Evolutionary conservation across 1,140 invertebrate species (phyloP).

Genomic region (Drusus annulatus): DNA sequence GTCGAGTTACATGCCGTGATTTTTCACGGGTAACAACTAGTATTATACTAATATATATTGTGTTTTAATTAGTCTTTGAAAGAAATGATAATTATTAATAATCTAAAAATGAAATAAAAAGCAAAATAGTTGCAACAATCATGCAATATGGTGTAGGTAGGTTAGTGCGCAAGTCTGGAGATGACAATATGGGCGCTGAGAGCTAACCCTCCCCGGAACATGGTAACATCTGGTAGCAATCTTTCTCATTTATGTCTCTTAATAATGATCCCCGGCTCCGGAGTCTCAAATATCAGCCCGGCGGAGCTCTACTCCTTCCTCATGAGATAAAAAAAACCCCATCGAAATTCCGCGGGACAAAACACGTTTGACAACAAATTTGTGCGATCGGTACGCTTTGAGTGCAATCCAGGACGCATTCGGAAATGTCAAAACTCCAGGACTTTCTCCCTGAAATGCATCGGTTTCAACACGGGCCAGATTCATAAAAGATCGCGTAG

Average conservation of each 20-base stretch:
- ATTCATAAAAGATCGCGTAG: background rate
- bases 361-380: conserved; percentile 56
- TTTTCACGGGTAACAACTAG: too few relatives aligned
- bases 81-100: too few relatives aligned
- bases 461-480: background rate
- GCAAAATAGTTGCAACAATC: conserved; percentile 18
- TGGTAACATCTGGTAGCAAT: conserved; percentile 26
- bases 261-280: background rate
- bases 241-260: background rate
- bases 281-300: background rate
- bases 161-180: conserved; percentile 17
- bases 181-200: background rate
- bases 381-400: conserved; percentile 19
- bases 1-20: too few relatives aligned
- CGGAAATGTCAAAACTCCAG: conserved; percentile 36
- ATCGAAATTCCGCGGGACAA: conserved; percentile 40
- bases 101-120: too few relatives aligned
- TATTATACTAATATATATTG: too few relatives aligned
- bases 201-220: too few relatives aligned
- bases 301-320: conserved; percentile 4
- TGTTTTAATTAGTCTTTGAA: too few relatives aligned
- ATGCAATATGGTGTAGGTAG: conserved; percentile 28
- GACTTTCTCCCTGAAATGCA: background rate
- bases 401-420: conserved; percentile 27
- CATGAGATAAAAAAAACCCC: conserved; percentile 27